A percentile compares a stretch with the other conserved stretches of the same genome.
Conservation (phyloP, 2,888 invertebrate species). For the Atethmia centrago region DNA sequence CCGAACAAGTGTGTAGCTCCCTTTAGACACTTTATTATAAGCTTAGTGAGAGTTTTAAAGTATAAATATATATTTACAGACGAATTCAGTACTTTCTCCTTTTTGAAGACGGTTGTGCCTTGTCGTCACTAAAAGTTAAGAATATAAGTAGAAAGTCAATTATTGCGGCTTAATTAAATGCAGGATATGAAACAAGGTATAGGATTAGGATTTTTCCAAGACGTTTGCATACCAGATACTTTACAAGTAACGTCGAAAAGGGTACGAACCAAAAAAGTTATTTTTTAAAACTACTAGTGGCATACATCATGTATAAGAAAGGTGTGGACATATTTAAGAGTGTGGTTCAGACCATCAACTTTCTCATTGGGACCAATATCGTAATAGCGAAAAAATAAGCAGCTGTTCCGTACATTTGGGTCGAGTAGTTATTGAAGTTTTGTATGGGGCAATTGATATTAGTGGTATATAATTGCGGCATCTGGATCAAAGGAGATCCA, state of each 20-base stretch:
- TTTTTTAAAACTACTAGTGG: background rate
- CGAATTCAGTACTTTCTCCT: slow-evolving; percentile 22
- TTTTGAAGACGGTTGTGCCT: slow-evolving; percentile 11
- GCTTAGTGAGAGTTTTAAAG: slow-evolving; percentile 15
- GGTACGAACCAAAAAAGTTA: background rate
- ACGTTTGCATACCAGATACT: slow-evolving; percentile 31
- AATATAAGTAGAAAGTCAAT: slow-evolving; percentile 15
- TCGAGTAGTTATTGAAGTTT: no score
- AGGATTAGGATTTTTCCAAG: slow-evolving; percentile 41
- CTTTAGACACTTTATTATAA: slow-evolving; percentile 9
- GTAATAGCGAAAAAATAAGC: background rate
- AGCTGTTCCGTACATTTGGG: background rate
- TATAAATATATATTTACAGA: slow-evolving; percentile 23
- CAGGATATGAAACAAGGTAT: slow-evolving; percentile 48
- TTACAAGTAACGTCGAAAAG: background rate
- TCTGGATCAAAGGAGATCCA: no score
- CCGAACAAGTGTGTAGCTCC: background rate
- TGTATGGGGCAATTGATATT: no score
- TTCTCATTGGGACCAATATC: no score
- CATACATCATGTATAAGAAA: background rate
- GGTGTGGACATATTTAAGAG: background rate
- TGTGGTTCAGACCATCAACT: background rate
- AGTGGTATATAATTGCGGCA: no score
- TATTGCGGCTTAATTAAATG: slow-evolving; percentile 40
- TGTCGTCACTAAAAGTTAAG: slow-evolving; percentile 12